A percentile compares a stretch with the other conserved stretches of the same genome.
These are phyloP conservation scores for Bursaphelenchus okinawaensis DNA, from an alignment of 2,888 invertebrate species.

Conservation along the genomic window DNA sequence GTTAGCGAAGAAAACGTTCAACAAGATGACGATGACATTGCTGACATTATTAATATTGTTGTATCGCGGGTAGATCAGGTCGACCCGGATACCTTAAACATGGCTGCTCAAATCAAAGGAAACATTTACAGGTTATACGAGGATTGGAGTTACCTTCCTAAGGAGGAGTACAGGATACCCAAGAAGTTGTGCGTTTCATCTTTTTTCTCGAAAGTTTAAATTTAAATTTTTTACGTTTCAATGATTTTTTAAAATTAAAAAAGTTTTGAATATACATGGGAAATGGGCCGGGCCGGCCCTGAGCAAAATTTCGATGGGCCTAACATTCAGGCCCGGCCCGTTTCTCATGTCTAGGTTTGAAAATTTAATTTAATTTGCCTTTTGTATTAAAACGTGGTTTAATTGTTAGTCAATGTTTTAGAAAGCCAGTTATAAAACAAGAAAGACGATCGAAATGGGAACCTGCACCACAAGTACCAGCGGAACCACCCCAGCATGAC, in stretches of 20 bases:
- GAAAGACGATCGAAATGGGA: neutral
- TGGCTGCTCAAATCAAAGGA: neutral
- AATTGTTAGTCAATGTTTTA: no score
- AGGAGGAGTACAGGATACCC: neutral
- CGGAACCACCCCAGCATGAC: neutral
- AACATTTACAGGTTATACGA: neutral
- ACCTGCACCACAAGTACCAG: neutral
- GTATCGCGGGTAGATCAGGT: neutral
- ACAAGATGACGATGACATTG: neutral
- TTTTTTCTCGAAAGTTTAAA: no score
- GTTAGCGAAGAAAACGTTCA: neutral
- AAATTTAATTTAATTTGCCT: no score
- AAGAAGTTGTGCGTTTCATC: neutral
- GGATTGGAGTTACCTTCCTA: neutral
- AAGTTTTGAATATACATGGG: no score
- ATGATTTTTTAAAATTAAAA: no score
- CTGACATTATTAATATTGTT: neutral
- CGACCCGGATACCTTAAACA: neutral
- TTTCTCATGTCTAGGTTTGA: no score
- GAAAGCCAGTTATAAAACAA: neutral
- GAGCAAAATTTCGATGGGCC: no score
- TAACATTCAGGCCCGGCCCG: no score
- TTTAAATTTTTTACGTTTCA: no score
- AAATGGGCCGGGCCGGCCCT: no score
- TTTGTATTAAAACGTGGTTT: no score